These are phyloP conservation scores for Tinea trinotella DNA, from an alignment of 2,888 invertebrate species.

Conservation along the genomic window DNA sequence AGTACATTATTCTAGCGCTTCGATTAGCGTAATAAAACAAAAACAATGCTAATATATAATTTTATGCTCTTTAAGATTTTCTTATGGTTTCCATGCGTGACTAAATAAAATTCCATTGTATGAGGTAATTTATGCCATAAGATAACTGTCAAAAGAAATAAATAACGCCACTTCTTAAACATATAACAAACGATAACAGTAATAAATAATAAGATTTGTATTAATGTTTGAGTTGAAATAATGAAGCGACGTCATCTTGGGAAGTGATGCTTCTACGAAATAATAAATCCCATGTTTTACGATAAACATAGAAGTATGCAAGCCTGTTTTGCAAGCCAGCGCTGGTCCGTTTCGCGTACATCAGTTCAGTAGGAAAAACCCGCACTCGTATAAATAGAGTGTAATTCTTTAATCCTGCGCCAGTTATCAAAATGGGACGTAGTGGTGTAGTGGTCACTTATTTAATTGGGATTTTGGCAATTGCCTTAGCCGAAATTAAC, in stretches of 20 bases:
- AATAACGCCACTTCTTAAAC: not conserved
- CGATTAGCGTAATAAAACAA: too few relatives aligned
- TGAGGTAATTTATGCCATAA: not conserved
- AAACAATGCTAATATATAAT: too few relatives aligned
- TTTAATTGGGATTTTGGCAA: slow-evolving; percentile 41
- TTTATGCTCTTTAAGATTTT: not conserved
- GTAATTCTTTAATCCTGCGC: slow-evolving; percentile 43
- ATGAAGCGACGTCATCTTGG: slow-evolving; percentile 43
- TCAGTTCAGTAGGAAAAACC: slow-evolving; percentile 38
- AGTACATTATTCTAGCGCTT: too few relatives aligned
- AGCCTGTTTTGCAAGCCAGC: slow-evolving; percentile 10
- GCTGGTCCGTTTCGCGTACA: not conserved
- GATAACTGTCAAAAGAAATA: not conserved
- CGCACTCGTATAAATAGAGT: slow-evolving; percentile 56
- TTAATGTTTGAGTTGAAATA: not conserved
- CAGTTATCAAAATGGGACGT: slow-evolving; percentile 60
- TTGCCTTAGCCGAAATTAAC: slow-evolving; percentile 39
- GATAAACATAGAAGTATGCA: not conserved
- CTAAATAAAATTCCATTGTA: not conserved
- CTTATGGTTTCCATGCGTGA: not conserved
- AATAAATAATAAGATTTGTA: not conserved
- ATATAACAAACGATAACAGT: not conserved
- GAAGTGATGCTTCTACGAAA: slow-evolving; percentile 26
- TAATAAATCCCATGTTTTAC: slow-evolving; percentile 14
- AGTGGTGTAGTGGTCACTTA: slow-evolving; percentile 40